These are phyloP conservation scores for Apotomis turbidana DNA, from an alignment of 2,888 invertebrate genomes.

Conservation along the genomic window DNA sequence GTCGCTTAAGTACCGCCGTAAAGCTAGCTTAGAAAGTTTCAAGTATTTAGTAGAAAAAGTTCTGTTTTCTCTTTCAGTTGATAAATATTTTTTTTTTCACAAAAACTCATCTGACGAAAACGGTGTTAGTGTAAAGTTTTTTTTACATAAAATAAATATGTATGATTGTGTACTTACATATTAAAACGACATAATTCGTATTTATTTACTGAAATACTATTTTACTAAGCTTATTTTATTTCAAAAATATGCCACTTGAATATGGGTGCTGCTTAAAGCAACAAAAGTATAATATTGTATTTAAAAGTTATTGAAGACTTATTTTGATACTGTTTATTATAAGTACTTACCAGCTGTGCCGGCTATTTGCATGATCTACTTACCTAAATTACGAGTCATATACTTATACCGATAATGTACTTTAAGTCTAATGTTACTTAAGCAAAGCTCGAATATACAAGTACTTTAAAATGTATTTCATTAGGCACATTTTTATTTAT, in stretches of 20 bases:
- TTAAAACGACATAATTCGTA: no score
- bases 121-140: no score
- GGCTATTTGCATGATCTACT: not conserved
- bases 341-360: constrained; percentile 9
- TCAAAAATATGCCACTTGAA: no score
- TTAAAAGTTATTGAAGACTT: not conserved
- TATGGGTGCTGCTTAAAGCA: no score
- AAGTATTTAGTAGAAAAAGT: constrained; percentile 15
- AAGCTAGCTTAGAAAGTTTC: constrained; percentile 27
- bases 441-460: constrained; percentile 30
- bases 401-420: not conserved
- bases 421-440: constrained; percentile 8
- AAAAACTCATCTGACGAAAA: no score
- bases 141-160: no score
- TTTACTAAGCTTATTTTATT: not conserved
- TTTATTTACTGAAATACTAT: no score
- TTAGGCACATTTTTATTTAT: constrained; percentile 14
- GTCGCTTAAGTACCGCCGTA: constrained; percentile 30
- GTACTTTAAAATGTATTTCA: constrained; percentile 3
- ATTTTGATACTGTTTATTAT: not conserved
- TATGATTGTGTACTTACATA: no score
- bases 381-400: constrained; percentile 1
- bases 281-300: no score
- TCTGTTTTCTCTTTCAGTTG: not conserved
- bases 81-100: not conserved